Base-by-base conservation (phyloP, 2,797 vertebrate genomes). In the Sciurus vulgaris region DNA sequence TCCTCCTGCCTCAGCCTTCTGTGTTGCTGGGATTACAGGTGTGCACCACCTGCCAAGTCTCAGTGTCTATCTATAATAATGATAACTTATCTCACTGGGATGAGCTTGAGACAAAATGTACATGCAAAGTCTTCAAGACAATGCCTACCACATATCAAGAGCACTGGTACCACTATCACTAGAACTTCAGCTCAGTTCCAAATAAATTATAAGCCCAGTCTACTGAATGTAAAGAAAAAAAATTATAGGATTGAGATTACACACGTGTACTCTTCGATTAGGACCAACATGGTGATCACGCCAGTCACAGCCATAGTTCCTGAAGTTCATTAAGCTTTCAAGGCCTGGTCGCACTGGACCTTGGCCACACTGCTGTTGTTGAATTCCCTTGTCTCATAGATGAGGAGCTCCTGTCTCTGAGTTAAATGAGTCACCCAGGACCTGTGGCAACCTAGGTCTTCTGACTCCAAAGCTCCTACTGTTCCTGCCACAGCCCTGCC, bases 101-200 rank as follows among this genome's bases (percentile, higher is more conserved):
- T 44, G 49, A 49, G 47, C 15, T 35, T 67, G 49, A 76, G 35
- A 76, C 51, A 26, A 78, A 81, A 20, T 8, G 13, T 59, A 20
- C 4, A 13, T 22, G 6, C 41, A 26, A 30, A 81, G 44, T 38
- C 24, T 26, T 3, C 18, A 81, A 51, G 44, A 41, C 7, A 30
- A 63, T 26, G 51, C 65, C 74, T 44, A 18, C 63, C 14, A 35
- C 8, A 30, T 15, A 65, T 0, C 9, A 30, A 92, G 41, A 73
- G 7, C 41, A 81, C 65, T n/a, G 5, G 47, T 41, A 41, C 61
- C 67, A 28, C 44, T 74, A 69, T 56, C 51, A 78, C 28, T 59
- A 85, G 92, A 94, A 14, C 85, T 74, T 78, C 41, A 74, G 49
- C 69, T 94, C 38, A 15, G 49, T 77, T 77, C 51, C 73, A 82